phyloP scores from a whole-genome alignment of 2,113 vertebrate genomes.

The Microcebus lehilahytsara region DNA sequence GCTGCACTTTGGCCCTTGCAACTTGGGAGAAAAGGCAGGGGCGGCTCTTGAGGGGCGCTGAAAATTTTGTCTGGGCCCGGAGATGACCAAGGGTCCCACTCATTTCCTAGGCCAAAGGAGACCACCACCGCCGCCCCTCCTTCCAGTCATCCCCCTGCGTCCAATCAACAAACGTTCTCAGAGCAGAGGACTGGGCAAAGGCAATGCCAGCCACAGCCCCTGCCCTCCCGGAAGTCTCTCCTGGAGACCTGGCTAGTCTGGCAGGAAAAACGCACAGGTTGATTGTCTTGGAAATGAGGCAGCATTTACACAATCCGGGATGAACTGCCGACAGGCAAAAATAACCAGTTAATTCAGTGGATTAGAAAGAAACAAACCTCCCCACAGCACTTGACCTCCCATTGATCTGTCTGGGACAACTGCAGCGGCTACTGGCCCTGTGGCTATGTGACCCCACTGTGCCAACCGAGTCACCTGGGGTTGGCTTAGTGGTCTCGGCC shows the following conservation, averaged over 20 bases:
- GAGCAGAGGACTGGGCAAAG: not conserved
- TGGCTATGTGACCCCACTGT: not conserved
- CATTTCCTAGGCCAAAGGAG: not conserved
- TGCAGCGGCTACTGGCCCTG: not conserved
- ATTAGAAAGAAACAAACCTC: not conserved
- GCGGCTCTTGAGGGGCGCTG: not conserved
- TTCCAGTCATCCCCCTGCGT: not conserved
- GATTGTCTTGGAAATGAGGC: conserved; percentile 50
- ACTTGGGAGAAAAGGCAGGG: not conserved
- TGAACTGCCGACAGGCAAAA: not conserved
- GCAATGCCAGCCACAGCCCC: not conserved
- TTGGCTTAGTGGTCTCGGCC: not conserved
- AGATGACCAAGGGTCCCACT: not conserved
- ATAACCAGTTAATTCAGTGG: conserved; percentile 53
- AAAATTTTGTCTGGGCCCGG: not conserved
- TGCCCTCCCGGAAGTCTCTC: not conserved
- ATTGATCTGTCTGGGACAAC: not conserved
- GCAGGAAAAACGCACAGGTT: not conserved
- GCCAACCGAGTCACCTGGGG: not conserved
- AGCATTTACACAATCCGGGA: not conserved
- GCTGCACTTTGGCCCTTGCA: not conserved
- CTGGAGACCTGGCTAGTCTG: not conserved
- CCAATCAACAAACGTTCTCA: not conserved
- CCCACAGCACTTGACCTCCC: not conserved
- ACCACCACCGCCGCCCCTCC: not conserved